These are phyloP conservation scores for Alces alces DNA, from an alignment of 2,113 vertebrate species.

Conservation along the genomic window DNA sequence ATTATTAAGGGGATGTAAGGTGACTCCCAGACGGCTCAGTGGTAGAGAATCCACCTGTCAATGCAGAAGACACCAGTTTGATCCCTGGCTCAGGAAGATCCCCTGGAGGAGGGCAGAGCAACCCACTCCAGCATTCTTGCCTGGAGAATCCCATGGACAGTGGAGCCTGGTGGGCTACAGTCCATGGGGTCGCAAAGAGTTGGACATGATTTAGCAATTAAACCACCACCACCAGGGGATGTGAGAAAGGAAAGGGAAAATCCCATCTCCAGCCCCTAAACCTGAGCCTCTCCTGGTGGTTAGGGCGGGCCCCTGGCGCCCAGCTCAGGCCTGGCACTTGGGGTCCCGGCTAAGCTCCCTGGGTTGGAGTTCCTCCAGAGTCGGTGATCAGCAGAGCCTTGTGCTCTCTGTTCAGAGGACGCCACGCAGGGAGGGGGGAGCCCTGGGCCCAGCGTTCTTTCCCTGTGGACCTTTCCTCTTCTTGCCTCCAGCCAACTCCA, in stretches of 20 bases:
- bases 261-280: background rate
- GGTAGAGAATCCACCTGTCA: background rate
- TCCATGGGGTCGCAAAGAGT: background rate
- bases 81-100: background rate
- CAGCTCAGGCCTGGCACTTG: background rate
- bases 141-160: background rate
- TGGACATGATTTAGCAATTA: background rate
- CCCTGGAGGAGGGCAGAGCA: background rate
- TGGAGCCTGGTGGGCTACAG: background rate
- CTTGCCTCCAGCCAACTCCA: background rate
- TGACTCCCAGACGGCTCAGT: background rate
- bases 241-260: background rate
- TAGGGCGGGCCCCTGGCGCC: rapidly evolving
- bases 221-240: background rate
- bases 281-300: background rate
- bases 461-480: background rate
- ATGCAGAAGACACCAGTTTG: background rate
- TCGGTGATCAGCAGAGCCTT: background rate
- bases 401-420: background rate
- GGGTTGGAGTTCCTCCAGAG: too few relatives aligned
- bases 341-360: background rate
- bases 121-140: background rate
- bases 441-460: rapidly evolving
- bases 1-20: background rate
- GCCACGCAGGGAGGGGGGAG: rapidly evolving